A percentile compares a stretch with the other conserved stretches of the same genome.
Evolutionary conservation across 2,888 invertebrate genomes (phyloP).

Genomic region (Barypeithes pellucidus): DNA sequence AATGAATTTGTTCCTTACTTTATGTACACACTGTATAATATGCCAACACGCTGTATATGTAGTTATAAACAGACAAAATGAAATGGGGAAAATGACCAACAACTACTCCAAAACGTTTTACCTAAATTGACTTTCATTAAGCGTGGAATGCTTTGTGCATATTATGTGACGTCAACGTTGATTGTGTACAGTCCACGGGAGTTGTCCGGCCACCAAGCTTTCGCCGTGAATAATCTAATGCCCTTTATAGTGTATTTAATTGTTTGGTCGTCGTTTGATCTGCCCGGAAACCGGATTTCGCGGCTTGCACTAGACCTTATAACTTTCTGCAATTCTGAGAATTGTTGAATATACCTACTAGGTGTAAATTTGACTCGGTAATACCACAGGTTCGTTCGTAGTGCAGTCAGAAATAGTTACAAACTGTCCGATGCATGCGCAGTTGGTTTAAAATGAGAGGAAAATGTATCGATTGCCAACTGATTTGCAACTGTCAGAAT

Average conservation of each 20-base stretch:
- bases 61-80: no score
- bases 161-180: constrained; percentile 70
- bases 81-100: no score
- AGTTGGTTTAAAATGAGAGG: no score
- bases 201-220: constrained; percentile 66
- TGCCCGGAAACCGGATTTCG: constrained; percentile 41
- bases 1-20: no score
- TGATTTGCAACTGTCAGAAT: no score
- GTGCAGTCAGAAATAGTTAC: no score
- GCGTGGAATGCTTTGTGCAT: constrained; percentile 71
- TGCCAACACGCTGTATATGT: no score
- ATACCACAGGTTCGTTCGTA: no score
- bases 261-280: constrained; percentile 61
- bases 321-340: constrained; percentile 2
- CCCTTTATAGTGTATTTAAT: constrained; percentile 70
- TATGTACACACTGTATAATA: no score
- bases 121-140: constrained; percentile 71
- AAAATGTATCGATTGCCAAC: no score
- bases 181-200: constrained; percentile 66
- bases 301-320: constrained; percentile 32
- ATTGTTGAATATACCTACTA: constrained; percentile 4
- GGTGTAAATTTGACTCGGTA: constrained; percentile 10
- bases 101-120: constrained; percentile 67
- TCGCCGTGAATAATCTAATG: constrained; percentile 69
- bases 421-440: no score